A percentile compares a stretch with the other conserved stretches of the same genome.
Evolutionary conservation across 2,888 invertebrate species (phyloP).

Genomic region (Patella ulyssiponensis): DNA sequence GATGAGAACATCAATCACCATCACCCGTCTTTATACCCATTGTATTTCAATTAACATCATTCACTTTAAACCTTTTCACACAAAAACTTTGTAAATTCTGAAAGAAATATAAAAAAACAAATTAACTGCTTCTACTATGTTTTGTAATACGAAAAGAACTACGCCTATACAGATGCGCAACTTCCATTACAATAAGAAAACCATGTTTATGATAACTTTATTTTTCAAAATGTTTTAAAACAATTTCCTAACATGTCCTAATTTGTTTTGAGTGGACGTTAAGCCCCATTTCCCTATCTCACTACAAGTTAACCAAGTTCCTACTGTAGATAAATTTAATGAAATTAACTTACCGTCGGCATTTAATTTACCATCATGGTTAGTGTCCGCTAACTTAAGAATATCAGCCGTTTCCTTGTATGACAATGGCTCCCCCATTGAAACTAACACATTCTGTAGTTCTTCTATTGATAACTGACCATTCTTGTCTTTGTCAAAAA

Average conservation of each 20-base stretch:
- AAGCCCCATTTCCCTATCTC: neutral
- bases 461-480: slow-evolving; percentile 35
- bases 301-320: too few species aligned
- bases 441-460: slow-evolving; percentile 30
- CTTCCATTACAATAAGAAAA: too few species aligned
- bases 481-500: slow-evolving; percentile 34
- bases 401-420: slow-evolving; percentile 34
- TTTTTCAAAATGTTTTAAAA: too few species aligned
- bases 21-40: too few species aligned
- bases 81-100: slow-evolving; percentile 32
- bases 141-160: neutral
- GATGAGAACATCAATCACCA: too few species aligned
- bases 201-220: too few species aligned
- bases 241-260: neutral
- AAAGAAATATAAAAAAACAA: slow-evolving; percentile 1
- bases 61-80: slow-evolving; percentile 24
- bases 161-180: neutral
- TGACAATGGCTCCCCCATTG: slow-evolving; percentile 38
- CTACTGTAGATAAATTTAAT: neutral
- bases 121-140: neutral
- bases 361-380: slow-evolving; percentile 36
- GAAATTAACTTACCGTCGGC: slow-evolving; percentile 35
- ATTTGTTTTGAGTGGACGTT: neutral
- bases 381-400: slow-evolving; percentile 34
- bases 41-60: too few species aligned